Base-by-base conservation (phyloP, 2,888 invertebrate species). In the Ophion costatus region DNA sequence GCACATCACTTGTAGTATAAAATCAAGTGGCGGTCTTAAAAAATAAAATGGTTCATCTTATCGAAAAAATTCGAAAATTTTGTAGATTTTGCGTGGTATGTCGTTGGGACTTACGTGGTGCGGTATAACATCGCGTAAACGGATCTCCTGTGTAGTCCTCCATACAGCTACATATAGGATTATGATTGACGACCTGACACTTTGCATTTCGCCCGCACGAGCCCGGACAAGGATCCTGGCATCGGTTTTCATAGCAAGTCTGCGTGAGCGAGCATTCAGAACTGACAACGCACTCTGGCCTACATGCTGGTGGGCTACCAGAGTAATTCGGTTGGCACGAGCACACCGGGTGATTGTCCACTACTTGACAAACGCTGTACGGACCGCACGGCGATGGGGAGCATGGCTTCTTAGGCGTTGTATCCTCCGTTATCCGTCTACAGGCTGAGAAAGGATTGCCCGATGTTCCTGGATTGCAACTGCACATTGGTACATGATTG, bases 131-230 rank as follows among this genome's bases (percentile, higher is more conserved):
- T 76, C 93, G 93, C 64, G 95, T 95, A 91, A 97, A 97, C 2
- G 97, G 96, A 95, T 97, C 97, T n/a, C 97, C 97, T 17, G 96
- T 96, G 89, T 95, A 96, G 75, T 96, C 95, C 20, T 95, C 94
- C 86, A 96, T 95, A 91, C 98, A 98, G 24, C 96, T 96, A 92
- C 98, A 98, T 87, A 97, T 95, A 1, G 98, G 98, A 91, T 97
- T 97, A 91, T 98, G 98, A 89, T 97, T 96, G 85, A 97, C 96
- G 29, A 97, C 97, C 93, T 96, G 96, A 89, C 98, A 98, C 79
- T 96, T 95, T 11, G 98, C 96, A 90, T 96, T 96, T 87, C 96
- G 95, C 22, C 97, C 98, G 90, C 98, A 98, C 64, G 96, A 96
- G 71, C 97, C 97, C 2, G 95, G 95, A 89, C 98, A 98, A 11